Conservation (phyloP, 2,888 invertebrate genomes). For the Aspidiotus rigidus region DNA sequence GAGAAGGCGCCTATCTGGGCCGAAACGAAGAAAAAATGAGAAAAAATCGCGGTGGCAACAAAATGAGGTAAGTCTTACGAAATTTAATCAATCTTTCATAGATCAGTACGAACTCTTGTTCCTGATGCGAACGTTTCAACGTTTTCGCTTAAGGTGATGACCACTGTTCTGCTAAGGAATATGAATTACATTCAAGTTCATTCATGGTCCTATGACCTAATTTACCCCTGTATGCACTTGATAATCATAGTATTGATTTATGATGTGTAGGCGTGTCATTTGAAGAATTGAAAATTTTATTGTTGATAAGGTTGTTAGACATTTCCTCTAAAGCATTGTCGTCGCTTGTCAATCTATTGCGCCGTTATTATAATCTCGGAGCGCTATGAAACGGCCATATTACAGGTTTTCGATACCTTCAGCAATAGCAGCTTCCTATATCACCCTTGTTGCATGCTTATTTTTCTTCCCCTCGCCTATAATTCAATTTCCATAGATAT, state of each 20-base stretch:
- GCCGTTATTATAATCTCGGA: too few relatives aligned
- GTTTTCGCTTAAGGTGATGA: not conserved
- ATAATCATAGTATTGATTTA: slow-evolving; percentile 28
- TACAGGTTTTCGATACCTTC: too few relatives aligned
- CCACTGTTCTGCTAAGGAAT: slow-evolving; percentile 7
- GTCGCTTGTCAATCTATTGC: too few relatives aligned
- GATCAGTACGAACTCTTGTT: too few relatives aligned
- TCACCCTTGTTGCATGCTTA: too few relatives aligned
- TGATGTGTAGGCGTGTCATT: slow-evolving; percentile 29
- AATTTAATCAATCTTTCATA: too few relatives aligned
- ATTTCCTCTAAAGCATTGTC: too few relatives aligned
- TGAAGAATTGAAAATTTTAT: not conserved
- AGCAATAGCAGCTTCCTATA: too few relatives aligned
- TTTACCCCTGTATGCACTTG: slow-evolving; percentile 16
- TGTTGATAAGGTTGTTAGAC: too few relatives aligned
- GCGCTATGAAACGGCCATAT: too few relatives aligned
- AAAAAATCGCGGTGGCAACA: slow-evolving; percentile 63
- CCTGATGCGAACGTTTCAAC: not conserved
- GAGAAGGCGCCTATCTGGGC: slow-evolving; percentile 67
- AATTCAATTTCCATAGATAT: too few relatives aligned
- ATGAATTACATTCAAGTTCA: slow-evolving; percentile 30
- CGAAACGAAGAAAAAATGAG: slow-evolving; percentile 52
- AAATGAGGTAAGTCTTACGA: slow-evolving; percentile 18
- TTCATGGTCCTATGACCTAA: slow-evolving; percentile 31
- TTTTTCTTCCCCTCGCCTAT: too few relatives aligned